phyloP scores from a whole-genome alignment of 1,140 invertebrate species.

The Helicorthomorpha holstii region DNA sequence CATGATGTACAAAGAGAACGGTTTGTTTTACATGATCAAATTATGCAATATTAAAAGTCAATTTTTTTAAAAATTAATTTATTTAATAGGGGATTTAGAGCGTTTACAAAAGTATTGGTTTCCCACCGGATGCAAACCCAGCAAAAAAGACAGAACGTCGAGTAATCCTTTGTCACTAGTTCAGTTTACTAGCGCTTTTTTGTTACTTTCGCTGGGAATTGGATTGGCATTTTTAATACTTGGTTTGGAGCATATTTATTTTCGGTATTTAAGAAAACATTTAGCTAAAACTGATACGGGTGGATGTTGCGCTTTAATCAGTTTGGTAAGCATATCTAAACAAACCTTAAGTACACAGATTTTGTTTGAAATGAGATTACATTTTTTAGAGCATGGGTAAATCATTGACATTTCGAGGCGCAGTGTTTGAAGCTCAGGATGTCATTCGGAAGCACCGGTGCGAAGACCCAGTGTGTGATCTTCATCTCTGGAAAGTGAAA shows the following conservation, averaged over 20 bases:
- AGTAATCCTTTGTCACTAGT: slow-evolving; percentile 5
- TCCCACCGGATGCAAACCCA: not conserved
- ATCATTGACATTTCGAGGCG: slow-evolving; percentile 1
- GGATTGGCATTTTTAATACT: not conserved
- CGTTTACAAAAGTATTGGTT: slow-evolving; percentile 6
- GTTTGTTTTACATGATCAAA: slow-evolving; percentile 16
- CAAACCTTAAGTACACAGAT: not conserved
- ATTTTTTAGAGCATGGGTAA: slow-evolving; percentile 1
- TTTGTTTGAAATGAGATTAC: not conserved
- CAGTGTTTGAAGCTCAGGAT: slow-evolving; percentile 4
- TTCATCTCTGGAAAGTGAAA: slow-evolving; percentile 3
- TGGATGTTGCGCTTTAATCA: slow-evolving; percentile 8
- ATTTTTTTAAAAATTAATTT: too few relatives aligned
- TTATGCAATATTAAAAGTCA: not conserved
- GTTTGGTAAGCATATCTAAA: slow-evolving; percentile 4
- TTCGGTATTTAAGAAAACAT: slow-evolving; percentile 8
- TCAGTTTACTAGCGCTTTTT: slow-evolving; percentile 7
- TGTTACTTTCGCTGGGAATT: slow-evolving; percentile 3
- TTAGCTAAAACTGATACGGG: slow-evolving; percentile 6
- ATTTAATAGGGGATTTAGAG: slow-evolving; percentile 7
- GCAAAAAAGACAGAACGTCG: slow-evolving; percentile 1
- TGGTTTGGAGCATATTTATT: slow-evolving; percentile 3
- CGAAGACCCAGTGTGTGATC: slow-evolving; percentile 2
- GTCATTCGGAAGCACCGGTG: not conserved
- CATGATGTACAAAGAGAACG: slow-evolving; percentile 33